These are phyloP conservation scores for Temnothorax ravouxi DNA, from an alignment of 2,888 invertebrate species.

Conservation along the genomic window DNA sequence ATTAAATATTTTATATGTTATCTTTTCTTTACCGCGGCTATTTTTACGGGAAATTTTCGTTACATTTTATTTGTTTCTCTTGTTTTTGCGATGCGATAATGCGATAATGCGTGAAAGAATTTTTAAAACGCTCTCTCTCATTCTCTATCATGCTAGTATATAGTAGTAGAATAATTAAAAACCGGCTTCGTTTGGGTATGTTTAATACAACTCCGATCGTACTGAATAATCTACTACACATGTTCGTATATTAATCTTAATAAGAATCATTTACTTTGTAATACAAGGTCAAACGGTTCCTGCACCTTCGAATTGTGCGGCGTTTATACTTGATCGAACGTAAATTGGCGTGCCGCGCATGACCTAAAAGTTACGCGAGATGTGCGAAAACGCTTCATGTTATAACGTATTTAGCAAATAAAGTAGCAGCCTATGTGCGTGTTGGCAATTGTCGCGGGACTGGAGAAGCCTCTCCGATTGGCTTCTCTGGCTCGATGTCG, in stretches of 20 bases:
- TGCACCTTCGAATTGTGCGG: background rate
- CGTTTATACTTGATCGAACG: background rate
- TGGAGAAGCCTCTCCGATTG: background rate
- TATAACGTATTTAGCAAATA: constrained; percentile 38
- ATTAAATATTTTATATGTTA: background rate
- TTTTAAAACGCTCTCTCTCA: background rate
- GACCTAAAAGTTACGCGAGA: constrained; percentile 17
- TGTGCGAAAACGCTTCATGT: constrained; percentile 1
- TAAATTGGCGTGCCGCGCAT: background rate
- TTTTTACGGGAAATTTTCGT: background rate
- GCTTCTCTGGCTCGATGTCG: constrained; percentile 22
- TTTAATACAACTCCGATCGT: background rate
- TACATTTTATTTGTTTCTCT: background rate
- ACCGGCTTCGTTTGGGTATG: background rate
- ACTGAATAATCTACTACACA: background rate
- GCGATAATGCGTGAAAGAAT: background rate
- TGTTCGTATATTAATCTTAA: background rate
- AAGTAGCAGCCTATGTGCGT: background rate
- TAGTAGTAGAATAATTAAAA: background rate
- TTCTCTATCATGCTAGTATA: too few species aligned
- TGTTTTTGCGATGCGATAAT: background rate
- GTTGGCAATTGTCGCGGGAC: constrained; percentile 11
- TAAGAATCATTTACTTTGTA: background rate
- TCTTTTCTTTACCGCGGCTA: background rate
- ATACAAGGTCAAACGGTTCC: background rate